Evolutionary conservation across 2,113 vertebrate species (phyloP).

Genomic region (Asarcornis scutulata): DNA sequence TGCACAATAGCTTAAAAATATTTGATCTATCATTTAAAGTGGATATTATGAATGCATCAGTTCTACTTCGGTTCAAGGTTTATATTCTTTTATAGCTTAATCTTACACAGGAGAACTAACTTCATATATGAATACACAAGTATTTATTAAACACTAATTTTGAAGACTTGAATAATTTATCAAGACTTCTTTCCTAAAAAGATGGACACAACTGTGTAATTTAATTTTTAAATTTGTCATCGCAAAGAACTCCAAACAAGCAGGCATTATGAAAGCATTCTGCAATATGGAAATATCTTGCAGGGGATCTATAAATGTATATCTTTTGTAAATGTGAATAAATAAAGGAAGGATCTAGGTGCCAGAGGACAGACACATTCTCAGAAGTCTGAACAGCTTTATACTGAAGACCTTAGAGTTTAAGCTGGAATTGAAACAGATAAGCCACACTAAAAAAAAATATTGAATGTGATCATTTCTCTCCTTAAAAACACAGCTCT

Average conservation of each 20-base stretch:
- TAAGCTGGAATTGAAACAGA: neutral
- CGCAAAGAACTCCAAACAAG: neutral
- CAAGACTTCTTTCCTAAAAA: neutral
- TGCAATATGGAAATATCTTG: neutral
- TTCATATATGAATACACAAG: neutral
- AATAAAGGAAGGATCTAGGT: neutral
- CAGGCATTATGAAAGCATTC: neutral
- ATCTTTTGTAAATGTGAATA: neutral
- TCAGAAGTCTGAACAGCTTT: neutral
- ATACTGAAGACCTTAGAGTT: neutral
- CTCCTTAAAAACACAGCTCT: neutral
- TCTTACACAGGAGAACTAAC: neutral
- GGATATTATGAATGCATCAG: neutral
- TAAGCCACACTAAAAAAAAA: neutral
- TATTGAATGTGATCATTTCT: neutral
- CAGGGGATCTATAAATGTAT: conserved; percentile 24
- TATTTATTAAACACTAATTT: conserved; percentile 3
- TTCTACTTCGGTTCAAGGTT: neutral
- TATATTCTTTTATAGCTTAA: conserved; percentile 5
- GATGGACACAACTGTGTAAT: neutral
- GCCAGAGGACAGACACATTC: neutral
- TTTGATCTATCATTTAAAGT: neutral
- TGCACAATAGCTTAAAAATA: neutral
- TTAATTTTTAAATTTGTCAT: neutral
- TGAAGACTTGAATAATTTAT: conserved; percentile 22